phyloP scores from a whole-genome alignment of 2,797 vertebrate species.

The Lepus oiostolus region DNA sequence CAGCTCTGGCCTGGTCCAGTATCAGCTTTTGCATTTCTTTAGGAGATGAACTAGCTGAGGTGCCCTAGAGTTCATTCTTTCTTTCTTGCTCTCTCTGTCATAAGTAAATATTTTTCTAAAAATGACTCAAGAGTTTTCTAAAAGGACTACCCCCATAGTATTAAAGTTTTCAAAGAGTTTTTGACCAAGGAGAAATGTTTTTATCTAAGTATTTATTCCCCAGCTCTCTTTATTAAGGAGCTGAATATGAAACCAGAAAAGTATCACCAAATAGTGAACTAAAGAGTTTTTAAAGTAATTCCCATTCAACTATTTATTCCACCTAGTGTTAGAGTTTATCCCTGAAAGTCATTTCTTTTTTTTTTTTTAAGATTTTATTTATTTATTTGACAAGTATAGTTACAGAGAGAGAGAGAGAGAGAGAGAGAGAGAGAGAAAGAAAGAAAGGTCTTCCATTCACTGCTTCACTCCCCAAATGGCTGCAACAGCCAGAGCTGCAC shows the following conservation, averaged over 20 bases:
- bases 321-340: neutral
- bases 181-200: neutral
- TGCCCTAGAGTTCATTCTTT: no score
- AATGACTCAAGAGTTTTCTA: neutral
- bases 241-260: constrained; percentile 12
- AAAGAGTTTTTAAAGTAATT: neutral
- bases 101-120: neutral
- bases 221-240: neutral
- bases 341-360: neutral
- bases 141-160: neutral
- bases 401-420: no score
- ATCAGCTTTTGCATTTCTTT: no score
- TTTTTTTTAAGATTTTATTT: no score
- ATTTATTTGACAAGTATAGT: no score
- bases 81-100: no score
- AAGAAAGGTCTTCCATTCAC: no score
- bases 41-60: no score
- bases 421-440: no score
- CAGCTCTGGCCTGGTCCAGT: no score
- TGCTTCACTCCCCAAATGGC: no score
- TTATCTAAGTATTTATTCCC: neutral
- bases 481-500: no score
- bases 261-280: neutral
- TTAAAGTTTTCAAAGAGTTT: neutral
- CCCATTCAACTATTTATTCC: neutral